phyloP scores from a whole-genome alignment of 2,888 invertebrate genomes.

The Diabrotica balteata region DNA sequence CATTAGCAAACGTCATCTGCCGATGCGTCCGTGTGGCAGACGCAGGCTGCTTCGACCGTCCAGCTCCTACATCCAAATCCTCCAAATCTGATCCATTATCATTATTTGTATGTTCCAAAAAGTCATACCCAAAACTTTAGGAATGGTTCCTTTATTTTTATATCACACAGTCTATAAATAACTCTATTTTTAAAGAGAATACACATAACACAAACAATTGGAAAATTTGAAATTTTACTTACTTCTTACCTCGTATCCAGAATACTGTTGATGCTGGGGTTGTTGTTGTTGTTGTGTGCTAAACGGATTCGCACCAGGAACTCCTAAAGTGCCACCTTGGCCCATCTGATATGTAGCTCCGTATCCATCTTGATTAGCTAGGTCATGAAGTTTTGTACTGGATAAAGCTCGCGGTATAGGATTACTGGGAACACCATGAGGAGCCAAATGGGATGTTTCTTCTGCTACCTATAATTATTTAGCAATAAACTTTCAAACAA shows the following conservation, averaged over 20 bases:
- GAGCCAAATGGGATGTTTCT: slow-evolving; percentile 87
- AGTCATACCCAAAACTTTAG: no score
- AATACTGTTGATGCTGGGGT: slow-evolving; percentile 37
- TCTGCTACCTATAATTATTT: slow-evolving; percentile 61
- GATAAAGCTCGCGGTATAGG: slow-evolving; percentile 87
- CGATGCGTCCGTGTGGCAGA: no score
- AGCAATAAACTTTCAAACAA: no score
- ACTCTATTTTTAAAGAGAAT: no score
- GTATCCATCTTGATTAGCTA: slow-evolving; percentile 76
- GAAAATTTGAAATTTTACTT: slow-evolving; percentile 37
- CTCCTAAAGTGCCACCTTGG: slow-evolving; percentile 71
- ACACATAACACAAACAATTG: neutral
- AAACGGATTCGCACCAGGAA: slow-evolving; percentile 67
- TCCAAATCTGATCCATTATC: no score
- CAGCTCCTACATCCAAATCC: no score
- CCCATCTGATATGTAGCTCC: slow-evolving; percentile 78
- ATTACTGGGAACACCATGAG: slow-evolving; percentile 94
- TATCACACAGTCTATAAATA: no score
- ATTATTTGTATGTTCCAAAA: no score
- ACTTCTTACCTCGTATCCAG: slow-evolving; percentile 56
- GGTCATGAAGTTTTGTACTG: slow-evolving; percentile 80
- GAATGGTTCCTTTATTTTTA: no score
- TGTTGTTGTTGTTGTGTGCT: slow-evolving; percentile 41
- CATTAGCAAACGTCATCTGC: no score
- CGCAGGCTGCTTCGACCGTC: no score